These are phyloP conservation scores for Chloroceryle inda DNA, from an alignment of 2,797 vertebrate genomes.

Conservation along the genomic window DNA sequence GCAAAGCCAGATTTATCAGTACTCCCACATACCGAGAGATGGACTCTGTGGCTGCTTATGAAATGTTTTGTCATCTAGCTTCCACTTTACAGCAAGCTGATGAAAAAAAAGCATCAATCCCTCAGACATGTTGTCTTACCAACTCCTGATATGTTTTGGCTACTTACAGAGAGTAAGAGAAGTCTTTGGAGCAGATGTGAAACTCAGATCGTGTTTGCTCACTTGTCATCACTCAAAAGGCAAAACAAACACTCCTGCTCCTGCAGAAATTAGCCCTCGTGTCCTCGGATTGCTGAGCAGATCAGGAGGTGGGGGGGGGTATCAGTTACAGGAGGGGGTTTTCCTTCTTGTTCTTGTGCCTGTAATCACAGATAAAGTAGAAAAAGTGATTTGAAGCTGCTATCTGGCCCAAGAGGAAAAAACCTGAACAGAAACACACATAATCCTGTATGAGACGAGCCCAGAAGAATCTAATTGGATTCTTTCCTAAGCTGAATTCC, in stretches of 20 bases:
- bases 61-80: slow-evolving; percentile 67
- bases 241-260: slow-evolving; percentile 59
- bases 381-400: neutral
- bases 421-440: neutral
- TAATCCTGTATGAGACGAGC: neutral
- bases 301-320: neutral
- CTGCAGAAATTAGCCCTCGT: neutral
- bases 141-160: slow-evolving; percentile 63
- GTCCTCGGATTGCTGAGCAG: neutral
- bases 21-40: neutral
- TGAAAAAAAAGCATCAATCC: slow-evolving; percentile 43
- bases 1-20: neutral
- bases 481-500: neutral
- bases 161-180: slow-evolving; percentile 40
- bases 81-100: slow-evolving; percentile 50
- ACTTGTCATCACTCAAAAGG: slow-evolving; percentile 38
- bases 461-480: neutral
- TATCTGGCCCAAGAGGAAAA: neutral
- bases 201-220: slow-evolving; percentile 49
- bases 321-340: neutral
- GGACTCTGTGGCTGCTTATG: slow-evolving; percentile 28
- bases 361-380: neutral
- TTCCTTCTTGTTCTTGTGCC: neutral
- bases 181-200: slow-evolving; percentile 66
- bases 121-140: slow-evolving; percentile 50